Evolutionary conservation across 1,140 invertebrate species (phyloP), one percentile per base, ranked within the genome.

Genomic region (Asbolus verrucosus): DNA sequence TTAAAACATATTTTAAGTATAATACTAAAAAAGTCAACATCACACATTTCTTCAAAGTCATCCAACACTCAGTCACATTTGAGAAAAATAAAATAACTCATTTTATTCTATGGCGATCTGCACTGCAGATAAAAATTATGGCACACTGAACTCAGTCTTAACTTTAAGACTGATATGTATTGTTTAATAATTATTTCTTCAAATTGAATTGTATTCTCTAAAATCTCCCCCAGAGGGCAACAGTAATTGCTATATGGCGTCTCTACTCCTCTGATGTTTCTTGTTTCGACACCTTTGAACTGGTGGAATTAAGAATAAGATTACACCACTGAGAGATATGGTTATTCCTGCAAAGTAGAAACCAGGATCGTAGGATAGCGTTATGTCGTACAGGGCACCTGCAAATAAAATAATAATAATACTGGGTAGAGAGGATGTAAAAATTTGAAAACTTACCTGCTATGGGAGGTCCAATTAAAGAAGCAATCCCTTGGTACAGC

Each of bases 401-500:
- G 80, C 6, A 84, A 62, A 8, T 18, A 6, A 8, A 27, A 15
- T 33, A 15, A 33, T 9, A 36, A 16, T 63, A 63, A n/a, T n/a
- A n/a, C n/a, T n/a, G n/a, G n/a, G n/a, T n/a, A n/a, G n/a, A n/a
- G n/a, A n/a, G n/a, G n/a, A n/a, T n/a, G n/a, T n/a, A n/a, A n/a
- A 38, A 63, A 6, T 63, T 18, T 63, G 18, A 27, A 1, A 2
- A 65, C 69, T 83, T 87, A 95, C 94, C 95, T 81, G 91, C 93
- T 71, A 97, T 87, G 13, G 95, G 95, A 65, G 95, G 90, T 41
- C 95, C 95, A 60, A 95, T 85, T 2, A 96, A 85, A 8, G 94
- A 94, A 8, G 95, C 95, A 33, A 97, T 87, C 14, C 95, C 95
- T 86, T 97, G 94, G 83, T 96, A 97, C 6, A 97, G 85, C 65